Evolutionary conservation across 2,797 vertebrate genomes (phyloP), one percentile per base, ranked within the genome.

Genomic region (Otus scops): DNA sequence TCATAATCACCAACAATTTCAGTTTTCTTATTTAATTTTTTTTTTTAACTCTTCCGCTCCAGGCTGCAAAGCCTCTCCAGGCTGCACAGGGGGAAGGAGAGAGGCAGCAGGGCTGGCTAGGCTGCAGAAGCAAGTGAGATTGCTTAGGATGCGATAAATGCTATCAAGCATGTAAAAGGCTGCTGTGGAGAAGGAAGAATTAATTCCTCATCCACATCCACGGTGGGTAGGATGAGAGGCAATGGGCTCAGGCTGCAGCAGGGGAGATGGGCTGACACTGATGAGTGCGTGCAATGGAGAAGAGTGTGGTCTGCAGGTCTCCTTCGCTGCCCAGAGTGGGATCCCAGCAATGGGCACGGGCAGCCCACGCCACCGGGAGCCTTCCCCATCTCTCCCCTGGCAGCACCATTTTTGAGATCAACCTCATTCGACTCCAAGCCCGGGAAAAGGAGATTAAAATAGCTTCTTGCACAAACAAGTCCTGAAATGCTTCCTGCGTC

Each of bases 1-100:
- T 97, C 96, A 88, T 93, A 92, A 97, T 93, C 94, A 95, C 93
- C 70, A 83, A 95, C 95, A 70, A 89, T 92, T 97, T 95, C 73
- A 92, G 89, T 93, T 92, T 93, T 75, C 82, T 96, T 93, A 77
- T 89, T 89, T 93, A 75, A 82, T 95, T 91, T 92, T 87, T 94
- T 43, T 82, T 90, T 89, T 93, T 91, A 95, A 93, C 91, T 91
- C 85, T 74, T 96, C n/a, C 4, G 2, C 34, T 92, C 50, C 76
- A 7, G 83, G 78, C 68, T 89, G 74, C 2, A 4, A 64, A 77
- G 75, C 54, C 69, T 57, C 0, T 2, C 24, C 0, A 3, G 92
- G 92, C 48, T 88, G 54, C 21, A 4, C 0, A 1, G 45, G 32
- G n/a, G 63, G 20, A 88, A 83, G 54, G n/a, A 79, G 56, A 26